These are phyloP conservation scores for Nomada ruficornis DNA, from an alignment of 2,888 invertebrate species.

Conservation along the genomic window DNA sequence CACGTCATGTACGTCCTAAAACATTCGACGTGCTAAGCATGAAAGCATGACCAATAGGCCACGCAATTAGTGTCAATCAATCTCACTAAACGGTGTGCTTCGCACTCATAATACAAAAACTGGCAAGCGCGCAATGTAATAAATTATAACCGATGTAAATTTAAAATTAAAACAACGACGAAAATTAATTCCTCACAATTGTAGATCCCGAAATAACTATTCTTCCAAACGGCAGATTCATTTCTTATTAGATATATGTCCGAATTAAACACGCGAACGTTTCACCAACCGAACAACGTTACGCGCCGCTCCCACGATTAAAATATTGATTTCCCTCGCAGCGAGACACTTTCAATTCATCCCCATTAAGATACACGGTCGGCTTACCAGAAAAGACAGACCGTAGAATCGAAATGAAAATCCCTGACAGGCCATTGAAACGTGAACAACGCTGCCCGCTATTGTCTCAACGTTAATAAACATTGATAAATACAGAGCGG, in stretches of 20 bases:
- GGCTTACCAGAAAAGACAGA: background rate
- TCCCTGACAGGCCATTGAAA: slow-evolving; percentile 38
- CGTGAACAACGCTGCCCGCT: background rate
- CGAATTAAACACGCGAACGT: no score
- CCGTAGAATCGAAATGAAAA: slow-evolving; percentile 19
- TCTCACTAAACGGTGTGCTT: slow-evolving; percentile 22
- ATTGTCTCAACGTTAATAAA: slow-evolving; percentile 62
- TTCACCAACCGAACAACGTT: no score
- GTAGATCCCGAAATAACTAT: no score
- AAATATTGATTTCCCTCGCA: slow-evolving; percentile 1
- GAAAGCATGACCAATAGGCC: slow-evolving; percentile 42
- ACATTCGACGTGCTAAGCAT: slow-evolving; percentile 22
- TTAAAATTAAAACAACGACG: background rate
- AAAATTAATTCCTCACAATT: no score
- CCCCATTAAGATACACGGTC: slow-evolving; percentile 5
- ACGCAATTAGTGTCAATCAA: slow-evolving; percentile 67
- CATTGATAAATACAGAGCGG: slow-evolving; percentile 61
- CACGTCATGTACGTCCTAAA: slow-evolving; percentile 10
- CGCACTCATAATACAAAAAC: slow-evolving; percentile 18
- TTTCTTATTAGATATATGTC: no score
- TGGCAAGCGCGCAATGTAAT: background rate
- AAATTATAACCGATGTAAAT: background rate
- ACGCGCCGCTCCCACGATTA: background rate
- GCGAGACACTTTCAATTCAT: background rate
- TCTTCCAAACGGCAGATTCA: no score